Base-by-base conservation (phyloP, 2,113 vertebrate species). In the Percina caprodes region DNA sequence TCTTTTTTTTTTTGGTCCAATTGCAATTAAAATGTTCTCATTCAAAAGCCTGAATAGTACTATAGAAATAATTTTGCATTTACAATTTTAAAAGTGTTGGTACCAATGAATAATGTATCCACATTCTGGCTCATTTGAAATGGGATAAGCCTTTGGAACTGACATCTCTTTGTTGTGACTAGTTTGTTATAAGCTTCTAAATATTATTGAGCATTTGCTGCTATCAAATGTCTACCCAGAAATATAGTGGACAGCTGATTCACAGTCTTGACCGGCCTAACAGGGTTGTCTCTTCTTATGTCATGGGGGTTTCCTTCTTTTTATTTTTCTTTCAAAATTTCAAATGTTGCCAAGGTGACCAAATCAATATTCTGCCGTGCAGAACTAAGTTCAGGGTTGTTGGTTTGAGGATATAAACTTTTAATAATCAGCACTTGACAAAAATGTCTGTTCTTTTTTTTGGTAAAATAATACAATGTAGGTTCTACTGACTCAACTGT, bases 331-430 rank as follows among this genome's bases (percentile, higher is more conserved):
- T 49, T 78, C 42, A 62, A 62, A 87, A 85, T 90, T 79, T 89
- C 51, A 90, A 90, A 86, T 5, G 5, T 63, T 75, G 74, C 79
- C 83, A 86, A 81, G 83, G 51, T 86, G 79, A 87, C 80, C 48
- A 24, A 55, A 90, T 92, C 87, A 45, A 92, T 93, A 88, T 39
- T 85, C 45, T 69, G 33, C 42, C 51, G 55, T 14, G 66, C 55
- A 72, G 51, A 91, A 79, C 52, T 19, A 30, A 55, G 69, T 85
- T 80, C 49, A 79, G 33, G 68, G 70, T 84, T 74, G 11, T 55
- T 58, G 35, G 18, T 60, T 56, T 82, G 52, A 72, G 60, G 33
- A 74, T 85, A 46, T 74, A 68, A 79, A 48, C 56, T 77, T 67
- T 24, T 62, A 24, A 65, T 48, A 79, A 56, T 63, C 45, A 24